These are phyloP conservation scores for Macrobrachium nipponense DNA, from an alignment of 1,140 invertebrate genomes.

Conservation along the genomic window DNA sequence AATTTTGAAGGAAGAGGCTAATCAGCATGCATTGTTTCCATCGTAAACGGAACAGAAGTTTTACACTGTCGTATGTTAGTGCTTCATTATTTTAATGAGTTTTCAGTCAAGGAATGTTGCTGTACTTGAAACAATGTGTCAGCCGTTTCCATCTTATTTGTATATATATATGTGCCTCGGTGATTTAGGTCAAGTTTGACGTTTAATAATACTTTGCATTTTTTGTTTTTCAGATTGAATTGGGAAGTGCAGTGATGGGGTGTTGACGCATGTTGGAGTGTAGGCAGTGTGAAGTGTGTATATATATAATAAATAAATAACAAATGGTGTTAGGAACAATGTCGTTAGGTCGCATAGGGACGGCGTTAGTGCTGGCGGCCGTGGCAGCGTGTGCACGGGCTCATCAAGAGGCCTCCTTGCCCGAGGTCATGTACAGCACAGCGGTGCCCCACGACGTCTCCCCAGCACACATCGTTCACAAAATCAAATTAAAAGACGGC, in stretches of 20 bases:
- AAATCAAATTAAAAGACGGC: constrained; percentile 59
- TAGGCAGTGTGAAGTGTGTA: constrained; percentile 47
- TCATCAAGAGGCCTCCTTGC: constrained; percentile 20
- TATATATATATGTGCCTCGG: too few relatives aligned
- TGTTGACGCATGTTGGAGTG: constrained; percentile 53
- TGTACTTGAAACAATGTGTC: too few relatives aligned
- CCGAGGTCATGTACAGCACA: constrained; percentile 57
- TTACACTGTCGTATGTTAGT: too few relatives aligned
- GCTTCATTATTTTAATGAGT: too few relatives aligned
- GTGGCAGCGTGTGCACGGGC: constrained; percentile 38
- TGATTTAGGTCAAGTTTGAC: too few relatives aligned
- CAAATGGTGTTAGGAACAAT: constrained; percentile 48
- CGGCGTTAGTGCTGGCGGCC: constrained; percentile 45
- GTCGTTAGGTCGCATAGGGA: constrained; percentile 40
- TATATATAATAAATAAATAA: constrained; percentile 13
- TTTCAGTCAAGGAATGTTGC: too few relatives aligned
- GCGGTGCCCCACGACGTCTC: constrained; percentile 64
- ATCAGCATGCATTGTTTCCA: too few relatives aligned
- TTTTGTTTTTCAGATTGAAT: constrained; percentile 50
- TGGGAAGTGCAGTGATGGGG: constrained; percentile 53
- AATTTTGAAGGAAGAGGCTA: too few relatives aligned
- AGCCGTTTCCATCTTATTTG: too few relatives aligned
- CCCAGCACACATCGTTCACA: constrained; percentile 62
- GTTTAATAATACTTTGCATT: background rate
- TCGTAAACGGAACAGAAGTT: too few relatives aligned